Conservation (phyloP, 1,140 invertebrate species). For the Harpegnathos saltator region DNA sequence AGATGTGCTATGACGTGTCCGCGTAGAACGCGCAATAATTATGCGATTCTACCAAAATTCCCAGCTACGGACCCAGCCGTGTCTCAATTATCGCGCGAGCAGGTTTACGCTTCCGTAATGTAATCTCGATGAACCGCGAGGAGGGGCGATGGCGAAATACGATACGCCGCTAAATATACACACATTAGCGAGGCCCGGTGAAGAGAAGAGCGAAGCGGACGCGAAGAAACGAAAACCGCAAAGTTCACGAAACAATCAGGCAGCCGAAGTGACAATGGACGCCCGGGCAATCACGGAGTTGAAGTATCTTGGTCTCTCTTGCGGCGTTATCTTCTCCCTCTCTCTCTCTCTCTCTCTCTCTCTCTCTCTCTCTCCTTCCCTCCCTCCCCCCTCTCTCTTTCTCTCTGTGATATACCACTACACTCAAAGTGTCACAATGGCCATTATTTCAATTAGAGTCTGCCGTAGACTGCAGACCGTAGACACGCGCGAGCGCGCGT, state of each 20-base stretch:
- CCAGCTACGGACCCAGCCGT: background rate
- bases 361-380: too few species aligned
- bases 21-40: background rate
- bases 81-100: background rate
- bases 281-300: conserved; percentile 2
- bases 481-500: background rate
- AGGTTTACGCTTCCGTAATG: background rate
- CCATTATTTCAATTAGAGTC: conserved; percentile 4
- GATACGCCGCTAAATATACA: background rate
- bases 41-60: background rate
- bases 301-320: background rate
- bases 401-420: background rate
- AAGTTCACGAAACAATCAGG: conserved; percentile 18
- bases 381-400: too few species aligned
- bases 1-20: too few species aligned
- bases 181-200: background rate
- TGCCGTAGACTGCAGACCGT: too few species aligned
- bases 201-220: background rate
- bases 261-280: background rate
- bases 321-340: background rate
- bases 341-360: too few species aligned
- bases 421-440: conserved; percentile 16
- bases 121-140: background rate
- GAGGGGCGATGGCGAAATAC: background rate
- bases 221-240: background rate